A percentile compares a stretch with the other conserved stretches of the same genome.
phyloP scores from a whole-genome alignment of 2,888 invertebrate genomes.

The Thera obeliscata region DNA sequence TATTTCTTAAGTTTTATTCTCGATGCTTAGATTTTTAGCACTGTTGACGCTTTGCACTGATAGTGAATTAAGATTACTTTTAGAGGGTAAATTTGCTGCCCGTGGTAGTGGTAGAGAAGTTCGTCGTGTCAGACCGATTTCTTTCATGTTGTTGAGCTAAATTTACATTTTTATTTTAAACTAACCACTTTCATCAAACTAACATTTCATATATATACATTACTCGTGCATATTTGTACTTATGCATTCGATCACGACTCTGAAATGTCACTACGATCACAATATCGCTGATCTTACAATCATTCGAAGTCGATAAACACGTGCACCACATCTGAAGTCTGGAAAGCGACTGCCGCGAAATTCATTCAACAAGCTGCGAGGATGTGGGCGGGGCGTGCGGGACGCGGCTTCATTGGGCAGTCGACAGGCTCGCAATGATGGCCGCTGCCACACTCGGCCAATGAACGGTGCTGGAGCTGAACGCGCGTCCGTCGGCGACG shows the following conservation, averaged over 20 bases:
- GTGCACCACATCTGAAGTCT: conserved; percentile 54
- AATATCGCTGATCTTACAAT: conserved; percentile 42
- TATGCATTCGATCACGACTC: conserved; percentile 23
- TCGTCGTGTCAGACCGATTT: conserved; percentile 2
- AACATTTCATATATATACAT: conserved; percentile 1
- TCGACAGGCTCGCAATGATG: conserved; percentile 70
- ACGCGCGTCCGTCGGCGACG: conserved; percentile 83
- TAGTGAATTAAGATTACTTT: conserved; percentile 9
- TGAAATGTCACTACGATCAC: conserved; percentile 38
- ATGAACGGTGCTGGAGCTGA: conserved; percentile 79
- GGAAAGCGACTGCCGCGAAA: conserved; percentile 73
- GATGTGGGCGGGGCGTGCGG: conserved; percentile 83
- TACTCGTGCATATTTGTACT: conserved; percentile 9
- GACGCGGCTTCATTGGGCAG: conserved; percentile 78
- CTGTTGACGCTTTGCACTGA: conserved; percentile 23
- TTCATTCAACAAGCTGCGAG: conserved; percentile 77
- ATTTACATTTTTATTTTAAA: conserved; percentile 1
- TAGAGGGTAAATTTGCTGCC: not conserved
- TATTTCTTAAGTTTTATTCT: not conserved
- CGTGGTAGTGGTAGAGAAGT: not conserved
- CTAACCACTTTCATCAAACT: conserved; percentile 22
- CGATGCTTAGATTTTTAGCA: conserved; percentile 9
- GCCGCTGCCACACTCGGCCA: conserved; percentile 82
- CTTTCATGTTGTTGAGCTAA: not conserved
- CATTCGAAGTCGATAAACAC: conserved; percentile 48